Percentiles rank a stretch among this genome's conserved stretches.
Evolutionary conservation across 2,113 vertebrate genomes (phyloP).

Genomic region (Cyanoliseus patagonus): DNA sequence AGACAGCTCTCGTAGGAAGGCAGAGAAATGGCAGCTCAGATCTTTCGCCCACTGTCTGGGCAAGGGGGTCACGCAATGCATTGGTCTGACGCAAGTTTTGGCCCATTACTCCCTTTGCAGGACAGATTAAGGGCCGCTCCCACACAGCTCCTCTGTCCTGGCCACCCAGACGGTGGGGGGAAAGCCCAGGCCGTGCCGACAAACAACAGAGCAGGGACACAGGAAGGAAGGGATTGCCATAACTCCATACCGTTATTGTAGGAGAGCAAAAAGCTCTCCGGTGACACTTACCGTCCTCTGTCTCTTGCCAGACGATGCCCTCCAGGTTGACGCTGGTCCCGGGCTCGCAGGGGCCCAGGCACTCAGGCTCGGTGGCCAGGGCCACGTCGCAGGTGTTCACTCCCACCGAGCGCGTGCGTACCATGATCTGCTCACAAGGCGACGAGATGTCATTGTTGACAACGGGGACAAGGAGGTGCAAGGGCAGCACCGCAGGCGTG

Average conservation of each 20-base stretch:
- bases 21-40: background rate
- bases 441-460: conserved; percentile 94
- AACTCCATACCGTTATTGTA: background rate
- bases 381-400: conserved; percentile 97
- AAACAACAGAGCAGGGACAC: background rate
- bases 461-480: conserved; percentile 90
- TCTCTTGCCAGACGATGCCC: conserved; percentile 99
- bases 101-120: background rate
- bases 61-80: background rate
- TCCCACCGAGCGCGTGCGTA: conserved; percentile 94
- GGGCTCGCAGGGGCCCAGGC: conserved; percentile 95
- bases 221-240: background rate
- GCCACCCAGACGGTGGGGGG: background rate
- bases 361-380: conserved; percentile 94
- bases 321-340: conserved; percentile 98
- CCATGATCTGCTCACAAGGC: conserved; percentile 99
- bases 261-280: background rate
- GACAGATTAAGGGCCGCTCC: background rate
- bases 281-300: conserved; percentile 90
- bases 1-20: background rate
- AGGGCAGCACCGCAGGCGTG: conserved; percentile 89
- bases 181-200: background rate
- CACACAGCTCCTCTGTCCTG: background rate
- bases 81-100: background rate
- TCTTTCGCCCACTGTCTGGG: background rate